Evolutionary conservation across 2,797 vertebrate species (phyloP).

Genomic region (Gymnoscopelus braueri): DNA sequence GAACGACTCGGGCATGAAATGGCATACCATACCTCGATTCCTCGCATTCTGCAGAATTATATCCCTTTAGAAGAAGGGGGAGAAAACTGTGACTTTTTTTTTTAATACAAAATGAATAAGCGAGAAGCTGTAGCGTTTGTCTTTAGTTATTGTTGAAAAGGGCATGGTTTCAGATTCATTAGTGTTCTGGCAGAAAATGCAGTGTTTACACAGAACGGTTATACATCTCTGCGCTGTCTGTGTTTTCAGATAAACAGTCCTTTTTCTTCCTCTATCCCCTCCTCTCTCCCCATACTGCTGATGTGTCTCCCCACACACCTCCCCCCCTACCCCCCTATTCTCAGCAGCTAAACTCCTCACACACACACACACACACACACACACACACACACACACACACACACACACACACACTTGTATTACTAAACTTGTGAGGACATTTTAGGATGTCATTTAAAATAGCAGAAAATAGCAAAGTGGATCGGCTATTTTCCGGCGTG

Average conservation of each 20-base stretch:
- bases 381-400: conserved; percentile 1
- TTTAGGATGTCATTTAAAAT: too few relatives aligned
- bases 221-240: conserved; percentile 44
- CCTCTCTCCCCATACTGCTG: conserved; percentile 61
- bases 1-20: neutral
- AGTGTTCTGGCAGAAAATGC: conserved; percentile 13
- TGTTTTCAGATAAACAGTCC: conserved; percentile 46
- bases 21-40: neutral
- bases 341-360: conserved; percentile 34
- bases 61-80: neutral
- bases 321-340: conserved; percentile 22
- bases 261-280: conserved; percentile 10
- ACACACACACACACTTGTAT: conserved; percentile 5
- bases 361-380: conserved; percentile 16
- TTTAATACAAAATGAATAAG: conserved; percentile 1
- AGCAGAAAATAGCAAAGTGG: too few relatives aligned
- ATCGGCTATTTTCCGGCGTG: too few relatives aligned
- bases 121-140: conserved; percentile 9
- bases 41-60: neutral
- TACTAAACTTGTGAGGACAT: too few relatives aligned
- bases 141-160: neutral
- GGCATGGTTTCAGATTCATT: conserved; percentile 37
- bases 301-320: conserved; percentile 72
- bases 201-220: conserved; percentile 36
- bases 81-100: conserved; percentile 12